Conservation (phyloP, 2,888 invertebrate species). For the Petrolisthes cinctipes region DNA sequence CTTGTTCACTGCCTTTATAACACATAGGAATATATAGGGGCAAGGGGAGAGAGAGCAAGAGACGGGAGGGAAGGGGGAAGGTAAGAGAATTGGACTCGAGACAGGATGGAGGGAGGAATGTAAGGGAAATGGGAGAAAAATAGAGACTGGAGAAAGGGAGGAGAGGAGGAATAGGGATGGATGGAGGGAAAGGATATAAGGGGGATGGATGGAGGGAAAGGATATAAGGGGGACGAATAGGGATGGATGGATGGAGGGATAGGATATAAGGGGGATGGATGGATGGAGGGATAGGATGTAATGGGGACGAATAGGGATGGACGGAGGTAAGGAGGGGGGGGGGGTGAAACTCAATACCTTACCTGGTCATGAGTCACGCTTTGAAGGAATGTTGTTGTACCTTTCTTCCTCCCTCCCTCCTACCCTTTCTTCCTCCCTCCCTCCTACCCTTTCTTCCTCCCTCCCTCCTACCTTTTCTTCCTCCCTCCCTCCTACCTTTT, state of each 20-base stretch:
- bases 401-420: background rate
- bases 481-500: background rate
- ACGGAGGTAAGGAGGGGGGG: background rate
- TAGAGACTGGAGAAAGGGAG: background rate
- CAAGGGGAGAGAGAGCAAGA: background rate
- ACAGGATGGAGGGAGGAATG: background rate
- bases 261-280: background rate
- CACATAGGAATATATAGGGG: background rate
- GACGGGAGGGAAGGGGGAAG: background rate
- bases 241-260: background rate
- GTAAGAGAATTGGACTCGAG: background rate
- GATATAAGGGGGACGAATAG: background rate
- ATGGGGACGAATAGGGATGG: background rate
- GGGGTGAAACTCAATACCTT: background rate
- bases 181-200: background rate
- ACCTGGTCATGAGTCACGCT: background rate
- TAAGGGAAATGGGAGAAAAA: no score
- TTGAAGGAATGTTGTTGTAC: background rate
- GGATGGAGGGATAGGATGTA: background rate
- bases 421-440: background rate
- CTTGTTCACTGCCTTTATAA: no score
- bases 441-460: background rate
- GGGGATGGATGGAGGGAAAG: background rate
- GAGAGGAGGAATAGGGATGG: background rate
- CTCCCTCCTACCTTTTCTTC: background rate